These are phyloP conservation scores for Mus pahari DNA, from an alignment of 2,113 vertebrate genomes.

Conservation along the genomic window DNA sequence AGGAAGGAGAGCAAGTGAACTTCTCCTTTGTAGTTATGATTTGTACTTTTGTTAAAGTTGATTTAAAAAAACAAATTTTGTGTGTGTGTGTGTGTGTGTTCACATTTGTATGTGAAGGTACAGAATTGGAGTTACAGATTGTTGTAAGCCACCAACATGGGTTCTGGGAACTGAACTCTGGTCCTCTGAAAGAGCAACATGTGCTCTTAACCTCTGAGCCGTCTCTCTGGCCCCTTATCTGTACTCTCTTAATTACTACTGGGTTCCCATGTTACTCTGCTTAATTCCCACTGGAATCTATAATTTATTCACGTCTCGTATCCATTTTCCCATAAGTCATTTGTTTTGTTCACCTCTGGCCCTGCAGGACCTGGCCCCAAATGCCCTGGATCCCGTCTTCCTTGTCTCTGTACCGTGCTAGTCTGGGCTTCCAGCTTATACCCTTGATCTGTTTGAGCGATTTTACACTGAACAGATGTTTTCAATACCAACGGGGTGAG, in stretches of 20 bases:
- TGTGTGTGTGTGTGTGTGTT: background rate
- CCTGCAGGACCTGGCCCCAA: fast-evolving
- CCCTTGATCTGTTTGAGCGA: no score
- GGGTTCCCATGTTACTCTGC: fast-evolving
- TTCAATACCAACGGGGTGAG: background rate
- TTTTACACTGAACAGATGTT: background rate
- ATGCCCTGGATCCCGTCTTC: fast-evolving
- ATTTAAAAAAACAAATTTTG: no score
- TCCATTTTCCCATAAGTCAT: fast-evolving
- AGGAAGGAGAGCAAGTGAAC: background rate
- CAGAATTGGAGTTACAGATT: background rate
- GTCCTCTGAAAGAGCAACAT: background rate
- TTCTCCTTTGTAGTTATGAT: background rate
- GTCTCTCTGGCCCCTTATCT: background rate
- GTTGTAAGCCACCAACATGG: background rate
- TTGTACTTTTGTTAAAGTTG: background rate
- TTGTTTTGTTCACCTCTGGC: no score
- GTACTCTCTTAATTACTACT: background rate
- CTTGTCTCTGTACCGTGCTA: background rate
- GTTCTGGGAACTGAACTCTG: background rate
- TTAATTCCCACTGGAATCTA: fast-evolving
- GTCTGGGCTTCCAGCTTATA: fast-evolving
- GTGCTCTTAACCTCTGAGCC: background rate
- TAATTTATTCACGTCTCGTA: fast-evolving
- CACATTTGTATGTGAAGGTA: background rate